Conservation (phyloP, 2,797 vertebrate species). For the Nannoperca australis region DNA sequence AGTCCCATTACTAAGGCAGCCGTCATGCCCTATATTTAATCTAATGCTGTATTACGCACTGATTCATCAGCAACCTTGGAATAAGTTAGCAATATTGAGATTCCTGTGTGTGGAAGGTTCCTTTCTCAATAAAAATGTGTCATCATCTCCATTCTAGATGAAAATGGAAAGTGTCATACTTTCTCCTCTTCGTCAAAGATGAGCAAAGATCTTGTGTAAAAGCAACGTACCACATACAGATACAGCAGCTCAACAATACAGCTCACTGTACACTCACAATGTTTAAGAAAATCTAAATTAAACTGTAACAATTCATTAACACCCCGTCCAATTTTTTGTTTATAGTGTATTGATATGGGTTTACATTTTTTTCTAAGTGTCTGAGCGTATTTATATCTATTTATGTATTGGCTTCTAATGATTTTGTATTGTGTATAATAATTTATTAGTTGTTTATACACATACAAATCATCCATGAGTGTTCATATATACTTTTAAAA, state of each 20-base stretch:
- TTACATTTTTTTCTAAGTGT: not conserved
- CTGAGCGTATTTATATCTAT: not conserved
- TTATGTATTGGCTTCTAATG: not conserved
- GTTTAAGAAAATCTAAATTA: not conserved
- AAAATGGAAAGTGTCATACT: slow-evolving; percentile 38
- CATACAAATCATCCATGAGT: no score
- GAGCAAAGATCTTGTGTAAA: not conserved
- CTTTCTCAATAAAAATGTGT: slow-evolving; percentile 27
- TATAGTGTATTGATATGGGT: not conserved
- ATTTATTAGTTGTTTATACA: not conserved
- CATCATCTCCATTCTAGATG: slow-evolving; percentile 31
- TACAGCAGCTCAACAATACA: not conserved
- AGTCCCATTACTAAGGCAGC: slow-evolving; percentile 52
- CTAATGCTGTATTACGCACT: slow-evolving; percentile 49
- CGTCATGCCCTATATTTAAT: slow-evolving; percentile 48
- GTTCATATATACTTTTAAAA: no score
- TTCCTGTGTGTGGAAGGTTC: slow-evolving; percentile 11
- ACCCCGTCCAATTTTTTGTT: not conserved
- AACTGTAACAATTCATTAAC: not conserved
- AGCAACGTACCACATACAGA: not conserved
- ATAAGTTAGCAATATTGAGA: slow-evolving; percentile 27
- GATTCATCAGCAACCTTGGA: slow-evolving; percentile 50
- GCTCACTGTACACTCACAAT: not conserved
- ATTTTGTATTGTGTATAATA: not conserved
- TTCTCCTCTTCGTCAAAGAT: slow-evolving; percentile 30